Conservation (phyloP, 2,797 vertebrate genomes). For the Corythornis leucogaster region DNA sequence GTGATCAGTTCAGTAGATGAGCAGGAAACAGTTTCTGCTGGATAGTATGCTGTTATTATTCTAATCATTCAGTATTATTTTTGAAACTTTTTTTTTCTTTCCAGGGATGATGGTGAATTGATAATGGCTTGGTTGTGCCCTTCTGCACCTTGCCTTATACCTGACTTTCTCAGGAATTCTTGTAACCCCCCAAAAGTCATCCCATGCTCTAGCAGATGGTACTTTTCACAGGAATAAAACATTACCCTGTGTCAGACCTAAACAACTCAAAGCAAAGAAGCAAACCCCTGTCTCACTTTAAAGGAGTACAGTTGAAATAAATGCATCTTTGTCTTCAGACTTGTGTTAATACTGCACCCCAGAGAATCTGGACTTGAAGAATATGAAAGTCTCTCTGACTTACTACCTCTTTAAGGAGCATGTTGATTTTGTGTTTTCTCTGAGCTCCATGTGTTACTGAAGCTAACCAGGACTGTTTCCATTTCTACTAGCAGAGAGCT, state of each 20-base stretch:
- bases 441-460: neutral
- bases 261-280: neutral
- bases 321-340: conserved; percentile 29
- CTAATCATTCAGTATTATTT: neutral
- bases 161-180: neutral
- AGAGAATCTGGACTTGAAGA: conserved; percentile 34
- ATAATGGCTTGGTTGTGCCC: neutral
- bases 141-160: neutral
- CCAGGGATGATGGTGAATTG: neutral
- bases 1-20: neutral
- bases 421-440: conserved; percentile 49
- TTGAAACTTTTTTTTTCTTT: neutral
- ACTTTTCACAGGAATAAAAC: neutral
- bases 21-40: neutral
- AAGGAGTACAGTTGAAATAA: conserved; percentile 15
- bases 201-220: neutral
- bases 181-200: neutral
- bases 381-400: conserved; percentile 40
- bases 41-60: neutral
- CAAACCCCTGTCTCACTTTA: neutral
- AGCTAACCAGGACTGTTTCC: neutral
- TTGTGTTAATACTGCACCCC: neutral
- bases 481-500: conserved; percentile 3
- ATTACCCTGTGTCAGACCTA: neutral
- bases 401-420: conserved; percentile 40